Base-by-base conservation (phyloP, 2,113 vertebrate species). In the Siphamia tubifer region DNA sequence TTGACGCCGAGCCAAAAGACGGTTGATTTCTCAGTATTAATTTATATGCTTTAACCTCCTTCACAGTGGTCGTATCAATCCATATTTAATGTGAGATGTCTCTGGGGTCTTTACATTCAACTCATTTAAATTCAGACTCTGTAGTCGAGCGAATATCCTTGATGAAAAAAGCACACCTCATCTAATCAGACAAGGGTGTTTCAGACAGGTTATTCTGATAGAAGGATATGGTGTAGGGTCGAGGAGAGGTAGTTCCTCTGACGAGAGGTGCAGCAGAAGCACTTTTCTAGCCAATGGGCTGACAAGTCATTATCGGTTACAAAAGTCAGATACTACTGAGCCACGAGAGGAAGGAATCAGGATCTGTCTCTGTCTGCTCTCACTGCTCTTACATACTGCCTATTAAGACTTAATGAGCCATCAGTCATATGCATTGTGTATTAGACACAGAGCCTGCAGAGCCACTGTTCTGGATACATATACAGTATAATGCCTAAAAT, bases 401-500 rank as follows among this genome's bases (percentile, higher is more conserved):
- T 55, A 52, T 60, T 39, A 51, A 2, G 34, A 28, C 24, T 42
- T 55, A 70, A 82, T 74, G 56, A 82, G 39, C 25, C 53, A 31
- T 81, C 36, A 62, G 11, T 73, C 68, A 71, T 65, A 38, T 47
- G 45, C 31, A 49, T 52, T 75, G 32, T 30, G 11, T 32, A 21
- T 39, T 23, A 47, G 64, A 16, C 2, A 1, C 49, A 44, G 1
- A 8, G 44, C 32, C 16, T 49, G 25, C 16, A 45, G 31, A 12
- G 25, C 12, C 8, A 6, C 1, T 5, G 20, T 0, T 23, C 6
- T 23, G 17, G 44, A 17, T 15, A 8, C 48, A 23, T 8, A 44
- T 42, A 16, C n/a, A 5, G 49, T 42, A 16, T 16, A 5, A 56
- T 19, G 15, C 39, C 43, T 56, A 61, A 21, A 51, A 44, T 12